Percentiles rank a stretch among this genome's conserved stretches.
These are phyloP conservation scores for Drosophila rellima DNA, from an alignment of 2,888 invertebrate species.

Conservation along the genomic window DNA sequence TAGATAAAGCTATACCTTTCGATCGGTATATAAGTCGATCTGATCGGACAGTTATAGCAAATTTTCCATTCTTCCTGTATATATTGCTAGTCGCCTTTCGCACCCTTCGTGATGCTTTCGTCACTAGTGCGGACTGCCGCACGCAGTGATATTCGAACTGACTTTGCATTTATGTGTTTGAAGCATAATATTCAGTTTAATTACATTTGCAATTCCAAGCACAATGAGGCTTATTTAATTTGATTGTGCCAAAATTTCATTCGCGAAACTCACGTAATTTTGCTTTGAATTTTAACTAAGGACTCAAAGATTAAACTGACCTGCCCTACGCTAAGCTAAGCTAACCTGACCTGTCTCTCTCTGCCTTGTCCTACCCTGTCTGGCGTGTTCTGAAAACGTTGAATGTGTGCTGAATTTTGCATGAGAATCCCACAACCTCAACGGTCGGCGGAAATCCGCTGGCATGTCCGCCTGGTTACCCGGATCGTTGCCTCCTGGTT, in stretches of 20 bases:
- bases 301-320: conserved; percentile 13
- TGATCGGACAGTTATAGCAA: too few relatives aligned
- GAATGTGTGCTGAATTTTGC: conserved; percentile 63
- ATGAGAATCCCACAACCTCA: conserved; percentile 48
- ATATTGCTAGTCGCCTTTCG: too few relatives aligned
- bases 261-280: conserved; percentile 40
- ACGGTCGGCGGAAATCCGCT: conserved; percentile 70
- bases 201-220: conserved; percentile 71
- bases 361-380: conserved; percentile 2
- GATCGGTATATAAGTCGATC: too few relatives aligned
- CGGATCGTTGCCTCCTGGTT: conserved; percentile 15
- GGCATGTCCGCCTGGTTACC: conserved; percentile 29
- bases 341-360: conserved; percentile 4
- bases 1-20: too few relatives aligned
- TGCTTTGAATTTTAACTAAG: conserved; percentile 56
- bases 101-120: too few relatives aligned
- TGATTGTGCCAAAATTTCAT: conserved; percentile 37
- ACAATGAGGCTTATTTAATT: conserved; percentile 63
- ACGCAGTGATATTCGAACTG: background rate
- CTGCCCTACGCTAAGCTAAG: background rate
- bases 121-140: too few relatives aligned
- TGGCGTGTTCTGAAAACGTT: conserved; percentile 1
- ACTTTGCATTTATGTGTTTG: conserved; percentile 4
- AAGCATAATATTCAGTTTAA: conserved; percentile 37
- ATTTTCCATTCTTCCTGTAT: too few relatives aligned